Evolutionary conservation across 2,113 vertebrate genomes (phyloP).

Genomic region (Chrysochloris asiatica): DNA sequence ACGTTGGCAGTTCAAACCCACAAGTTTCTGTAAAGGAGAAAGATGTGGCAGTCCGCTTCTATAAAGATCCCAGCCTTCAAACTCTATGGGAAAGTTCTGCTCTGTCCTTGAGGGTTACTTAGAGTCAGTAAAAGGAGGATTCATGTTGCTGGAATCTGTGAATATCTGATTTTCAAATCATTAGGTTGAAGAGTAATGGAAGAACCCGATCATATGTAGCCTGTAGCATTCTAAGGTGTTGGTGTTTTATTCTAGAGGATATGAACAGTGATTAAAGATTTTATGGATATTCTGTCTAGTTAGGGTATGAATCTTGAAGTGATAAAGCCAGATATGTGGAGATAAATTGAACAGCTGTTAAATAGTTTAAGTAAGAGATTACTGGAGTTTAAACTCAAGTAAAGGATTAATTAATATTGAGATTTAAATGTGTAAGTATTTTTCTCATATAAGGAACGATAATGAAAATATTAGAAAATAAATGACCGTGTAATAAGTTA

Average conservation of each 20-base stretch:
- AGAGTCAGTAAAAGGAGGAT: no score
- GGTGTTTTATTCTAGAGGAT: no score
- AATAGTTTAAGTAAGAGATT: not conserved
- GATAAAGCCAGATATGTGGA: not conserved
- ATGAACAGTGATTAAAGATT: not conserved
- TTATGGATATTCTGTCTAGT: not conserved
- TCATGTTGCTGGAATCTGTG: not conserved
- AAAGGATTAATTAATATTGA: not conserved
- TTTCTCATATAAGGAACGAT: constrained; percentile 21
- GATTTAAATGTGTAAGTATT: not conserved
- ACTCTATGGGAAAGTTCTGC: no score
- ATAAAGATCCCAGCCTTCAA: not conserved
- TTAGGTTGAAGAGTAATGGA: not conserved
- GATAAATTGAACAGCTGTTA: not conserved
- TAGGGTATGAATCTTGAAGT: not conserved
- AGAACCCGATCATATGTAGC: not conserved
- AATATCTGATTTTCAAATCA: not conserved
- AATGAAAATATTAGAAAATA: constrained; percentile 43
- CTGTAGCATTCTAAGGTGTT: not conserved
- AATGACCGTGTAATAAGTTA: constrained; percentile 32
- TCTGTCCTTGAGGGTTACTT: no score
- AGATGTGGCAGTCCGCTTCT: not conserved
- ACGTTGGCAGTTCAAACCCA: not conserved
- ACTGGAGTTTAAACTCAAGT: not conserved
- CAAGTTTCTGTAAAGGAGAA: not conserved